A percentile compares a stretch with the other conserved stretches of the same genome.
phyloP scores from a whole-genome alignment of 2,888 invertebrate genomes.

The Quadroppia sp. region DNA sequence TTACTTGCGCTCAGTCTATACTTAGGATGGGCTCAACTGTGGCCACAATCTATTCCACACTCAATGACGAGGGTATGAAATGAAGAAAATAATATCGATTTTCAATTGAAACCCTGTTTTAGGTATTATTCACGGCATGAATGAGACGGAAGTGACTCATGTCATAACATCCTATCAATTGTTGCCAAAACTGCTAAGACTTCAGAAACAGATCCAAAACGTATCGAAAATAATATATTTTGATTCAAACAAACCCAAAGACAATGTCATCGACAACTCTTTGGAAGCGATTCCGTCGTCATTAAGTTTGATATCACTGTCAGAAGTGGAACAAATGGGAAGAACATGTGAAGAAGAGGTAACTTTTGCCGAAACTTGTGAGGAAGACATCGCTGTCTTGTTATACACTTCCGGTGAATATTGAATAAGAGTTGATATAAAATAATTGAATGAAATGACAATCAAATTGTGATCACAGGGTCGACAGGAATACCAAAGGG shows the following conservation, averaged over 20 bases:
- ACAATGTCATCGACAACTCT: constrained; percentile 20
- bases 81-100: not conserved
- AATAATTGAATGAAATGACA: not conserved
- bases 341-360: constrained; percentile 5
- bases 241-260: constrained; percentile 46
- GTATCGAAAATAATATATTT: constrained; percentile 62
- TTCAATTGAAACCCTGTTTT: too few relatives aligned
- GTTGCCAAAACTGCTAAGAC: constrained; percentile 72
- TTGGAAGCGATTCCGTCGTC: constrained; percentile 49
- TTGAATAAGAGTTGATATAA: not conserved
- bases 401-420: constrained; percentile 91
- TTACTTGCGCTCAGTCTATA: constrained; percentile 90
- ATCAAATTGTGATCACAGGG: constrained; percentile 51
- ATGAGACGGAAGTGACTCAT: constrained; percentile 89
- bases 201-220: constrained; percentile 11
- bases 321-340: constrained; percentile 79
- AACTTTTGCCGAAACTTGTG: constrained; percentile 56
- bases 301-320: constrained; percentile 44
- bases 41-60: constrained; percentile 93
- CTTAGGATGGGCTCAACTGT: constrained; percentile 70
- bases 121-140: constrained; percentile 74
- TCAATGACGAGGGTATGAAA: constrained; percentile 79
- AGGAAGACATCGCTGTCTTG: constrained; percentile 83
- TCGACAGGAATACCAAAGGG: constrained; percentile 57
- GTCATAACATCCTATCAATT: constrained; percentile 89